Conservation (phyloP, 2,113 vertebrate species). For the Chaetodon trifascialis region DNA sequence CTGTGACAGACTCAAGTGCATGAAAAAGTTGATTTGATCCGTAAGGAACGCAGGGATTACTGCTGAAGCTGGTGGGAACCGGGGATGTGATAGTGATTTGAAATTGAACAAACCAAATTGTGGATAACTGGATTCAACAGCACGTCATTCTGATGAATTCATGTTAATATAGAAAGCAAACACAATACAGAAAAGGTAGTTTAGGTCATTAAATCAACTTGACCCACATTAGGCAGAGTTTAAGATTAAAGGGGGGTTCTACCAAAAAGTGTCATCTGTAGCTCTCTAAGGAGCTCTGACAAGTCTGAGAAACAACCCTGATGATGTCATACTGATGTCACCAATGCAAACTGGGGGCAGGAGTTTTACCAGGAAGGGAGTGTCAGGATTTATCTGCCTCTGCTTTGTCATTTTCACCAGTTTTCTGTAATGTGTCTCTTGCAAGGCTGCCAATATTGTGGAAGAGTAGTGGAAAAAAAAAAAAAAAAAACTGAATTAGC, state of each 20-base stretch:
- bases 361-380: not conserved
- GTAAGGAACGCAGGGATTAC: conserved; percentile 3
- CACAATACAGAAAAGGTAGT: not conserved
- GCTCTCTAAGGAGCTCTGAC: not conserved
- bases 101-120: not conserved
- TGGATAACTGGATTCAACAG: not conserved
- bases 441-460: not conserved
- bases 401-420: not conserved
- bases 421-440: not conserved
- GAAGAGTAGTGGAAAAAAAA: not conserved
- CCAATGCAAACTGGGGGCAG: not conserved
- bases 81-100: not conserved
- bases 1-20: conserved; percentile 20
- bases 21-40: conserved; percentile 41
- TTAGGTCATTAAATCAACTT: not conserved
- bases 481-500: not conserved
- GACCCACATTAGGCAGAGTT: not conserved
- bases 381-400: not conserved
- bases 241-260: not conserved
- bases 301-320: not conserved
- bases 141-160: not conserved
- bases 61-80: not conserved
- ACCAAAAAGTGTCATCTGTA: not conserved
- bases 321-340: conserved; percentile 12
- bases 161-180: not conserved